Conservation (phyloP, 1,140 invertebrate genomes). For the Lepidurus packardi region DNA sequence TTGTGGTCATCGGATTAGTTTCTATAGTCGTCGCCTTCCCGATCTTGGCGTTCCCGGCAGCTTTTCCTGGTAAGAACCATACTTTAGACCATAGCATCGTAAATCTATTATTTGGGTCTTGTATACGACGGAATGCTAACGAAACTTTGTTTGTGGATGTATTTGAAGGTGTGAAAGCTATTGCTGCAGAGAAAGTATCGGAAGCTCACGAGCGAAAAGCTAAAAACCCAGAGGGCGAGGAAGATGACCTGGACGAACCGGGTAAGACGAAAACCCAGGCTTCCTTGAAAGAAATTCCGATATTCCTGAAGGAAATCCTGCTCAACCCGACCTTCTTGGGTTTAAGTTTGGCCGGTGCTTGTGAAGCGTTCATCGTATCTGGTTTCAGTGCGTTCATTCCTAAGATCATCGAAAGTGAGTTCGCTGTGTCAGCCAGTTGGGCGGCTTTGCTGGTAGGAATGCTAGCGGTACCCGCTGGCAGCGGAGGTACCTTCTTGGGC, state of each 20-base stretch:
- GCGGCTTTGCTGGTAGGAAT: slow-evolving; percentile 68
- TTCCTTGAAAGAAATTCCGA: slow-evolving; percentile 57
- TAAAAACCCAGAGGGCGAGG: slow-evolving; percentile 33
- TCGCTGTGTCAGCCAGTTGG: slow-evolving; percentile 62
- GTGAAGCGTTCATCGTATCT: slow-evolving; percentile 67
- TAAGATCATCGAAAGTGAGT: slow-evolving; percentile 78
- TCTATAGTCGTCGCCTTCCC: slow-evolving; percentile 76
- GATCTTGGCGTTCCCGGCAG: slow-evolving; percentile 75
- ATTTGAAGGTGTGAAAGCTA: slow-evolving; percentile 54
- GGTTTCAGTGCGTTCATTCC: slow-evolving; percentile 77
- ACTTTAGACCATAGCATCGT: background rate
- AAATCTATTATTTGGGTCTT: background rate
- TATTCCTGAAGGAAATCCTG: slow-evolving; percentile 58
- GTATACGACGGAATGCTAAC: background rate
- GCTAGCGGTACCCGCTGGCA: slow-evolving; percentile 64
- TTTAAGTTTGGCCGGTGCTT: slow-evolving; percentile 68
- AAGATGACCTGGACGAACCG: slow-evolving; percentile 35
- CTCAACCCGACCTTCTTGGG: slow-evolving; percentile 73
- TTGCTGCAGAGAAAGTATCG: slow-evolving; percentile 60
- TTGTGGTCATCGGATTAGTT: slow-evolving; percentile 71
- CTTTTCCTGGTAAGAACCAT: slow-evolving; percentile 55
- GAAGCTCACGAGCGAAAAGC: slow-evolving; percentile 55
- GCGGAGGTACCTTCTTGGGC: slow-evolving; percentile 71
- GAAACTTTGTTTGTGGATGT: slow-evolving; percentile 15
- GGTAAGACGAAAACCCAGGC: background rate